Base-by-base conservation (phyloP, 2,888 invertebrate genomes). In the Boloria selene region DNA sequence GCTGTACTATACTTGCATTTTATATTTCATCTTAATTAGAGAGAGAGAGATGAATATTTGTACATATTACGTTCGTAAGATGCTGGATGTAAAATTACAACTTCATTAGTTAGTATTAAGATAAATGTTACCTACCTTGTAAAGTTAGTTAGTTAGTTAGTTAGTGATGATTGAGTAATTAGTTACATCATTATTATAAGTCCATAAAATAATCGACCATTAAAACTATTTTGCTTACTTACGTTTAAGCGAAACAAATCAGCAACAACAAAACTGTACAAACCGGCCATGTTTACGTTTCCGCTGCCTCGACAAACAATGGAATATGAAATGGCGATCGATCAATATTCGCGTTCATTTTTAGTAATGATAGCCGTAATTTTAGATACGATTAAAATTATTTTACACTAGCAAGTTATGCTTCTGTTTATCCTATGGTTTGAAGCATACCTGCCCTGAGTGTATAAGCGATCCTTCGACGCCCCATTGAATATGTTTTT, bases 221-320 rank as follows among this genome's bases (percentile, higher is more conserved):
- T 49, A 59, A 49, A 49, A 49, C 49, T 49, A 49, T 59, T 59
- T 59, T 6, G 49, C 49, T 13, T 49, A 38, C 47, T 59, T 49
- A 17, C 47, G 31, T 26, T 16, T 44, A 13, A 59, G 3, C 10
- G 17, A 38, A 59, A 49, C 45, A 45, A 58, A 58, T 16, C 47
- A 47, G 16, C 16, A 58, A 59, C 59, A 59, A 59, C 38, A 59
- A 22, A 22, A 49, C 59, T 26, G 31, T 59, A n/a, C 47, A 47
- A 59, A 31, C 58, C 22, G 38, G 45, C 22, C 49, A 14, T 59
- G 58, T 59, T 59, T 59, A 59, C 31, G 31, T 59, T 59, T 59
- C 58, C 58, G 31, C 31, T 47, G 58, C 47, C 58, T 59, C 49
- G 16, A 17, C 58, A 59, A 59, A 59, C 58, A 59, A 59, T 26